Base-by-base conservation (phyloP, 2,888 invertebrate species). In the Ophion obscuratus region DNA sequence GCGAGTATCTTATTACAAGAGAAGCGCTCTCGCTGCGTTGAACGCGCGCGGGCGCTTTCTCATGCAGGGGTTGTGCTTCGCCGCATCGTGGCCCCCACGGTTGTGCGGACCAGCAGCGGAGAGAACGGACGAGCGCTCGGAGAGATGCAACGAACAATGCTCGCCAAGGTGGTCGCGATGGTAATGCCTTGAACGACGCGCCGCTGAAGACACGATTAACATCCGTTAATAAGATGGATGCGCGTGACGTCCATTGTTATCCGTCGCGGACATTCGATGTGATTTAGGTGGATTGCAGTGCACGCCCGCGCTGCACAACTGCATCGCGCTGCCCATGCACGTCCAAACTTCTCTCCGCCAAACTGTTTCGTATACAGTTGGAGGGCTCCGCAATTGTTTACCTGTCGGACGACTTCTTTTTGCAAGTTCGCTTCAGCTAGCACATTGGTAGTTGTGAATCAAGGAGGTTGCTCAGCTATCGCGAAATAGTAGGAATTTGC, bases 191-290 rank as follows among this genome's bases (percentile, higher is more conserved):
- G 90, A 89, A 92, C 92, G 92, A 92, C 93, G 93, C 92, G 93
- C 92, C 92, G 93, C 91, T 93, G 93, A 94, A 93, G 94, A 94
- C 94, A 92, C 92, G 94, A 94, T 94, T 94, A 94, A 94, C 93
- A 94, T 94, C 93, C 93, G 93, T 93, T 94, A 94, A 94, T 94
- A 94, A 94, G 93, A 93, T 93, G 92, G 92, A 93, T 93, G 92
- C 90, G 89, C 90, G 89, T 92, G 93, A 93, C 92, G 91, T 89
- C 90, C 91, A 93, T 93, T 94, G 93, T 93, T 92, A 90, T 86
- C 88, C 89, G 89, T 88, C 89, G 89, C 89, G 87, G 90, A 92
- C 92, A 90, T 91, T 86, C 88, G 87, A 76, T 88, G 90, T 92
- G 91, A 92, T 92, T 92, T 90, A 91, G 90, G 89, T 90, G 84